Base-by-base conservation (phyloP, 2,888 invertebrate species). In the Litoditis marina region DNA sequence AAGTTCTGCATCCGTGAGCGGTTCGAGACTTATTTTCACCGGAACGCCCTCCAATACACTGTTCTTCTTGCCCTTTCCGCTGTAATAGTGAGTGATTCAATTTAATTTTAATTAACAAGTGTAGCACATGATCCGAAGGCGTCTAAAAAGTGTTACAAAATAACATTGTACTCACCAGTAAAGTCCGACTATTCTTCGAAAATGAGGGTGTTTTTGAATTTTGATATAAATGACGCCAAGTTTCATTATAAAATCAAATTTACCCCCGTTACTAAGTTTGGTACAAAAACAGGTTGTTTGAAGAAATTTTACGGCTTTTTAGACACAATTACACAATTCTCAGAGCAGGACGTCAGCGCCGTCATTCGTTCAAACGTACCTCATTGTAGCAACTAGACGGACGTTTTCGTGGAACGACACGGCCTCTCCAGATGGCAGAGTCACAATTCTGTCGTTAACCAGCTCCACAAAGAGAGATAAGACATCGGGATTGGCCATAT, bases 401-500 rank as follows among this genome's bases (percentile, higher is more conserved):
- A 95, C 96, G 0, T 91, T 91, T 25, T 91, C 89, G 56, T 90
- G 88, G 44, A 92, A 89, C 63, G 88, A 88, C 52, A 94, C 87
- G 30, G 88, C 88, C 83, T 92, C 91, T 83, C 91, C 92, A 0
- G 94, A 94, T 3, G 94, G 93, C 4, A 95, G 90, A 60, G 89
- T 89, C 1, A 94, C 86, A 25, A 88, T 13, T 42, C 77, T 51
- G n/a, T 50, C 28, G 30, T 60, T 64, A 7, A 67, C 60, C 27
- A 81, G 63, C 16, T 67, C 63, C 11, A 76, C 60, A 25, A 81
- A 63, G 22, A 74, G 68, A 5, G 74, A 19, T 5, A 92, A 89
- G 0, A 96, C 92, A 84, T 98, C 98, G 81, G 91, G 88, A 1
- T 92, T 91, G 1, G 94, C 95, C 66, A 89, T 89, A 83, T 98